Conservation (phyloP, 2,797 vertebrate species). For the Pyrocephalus nanus region DNA sequence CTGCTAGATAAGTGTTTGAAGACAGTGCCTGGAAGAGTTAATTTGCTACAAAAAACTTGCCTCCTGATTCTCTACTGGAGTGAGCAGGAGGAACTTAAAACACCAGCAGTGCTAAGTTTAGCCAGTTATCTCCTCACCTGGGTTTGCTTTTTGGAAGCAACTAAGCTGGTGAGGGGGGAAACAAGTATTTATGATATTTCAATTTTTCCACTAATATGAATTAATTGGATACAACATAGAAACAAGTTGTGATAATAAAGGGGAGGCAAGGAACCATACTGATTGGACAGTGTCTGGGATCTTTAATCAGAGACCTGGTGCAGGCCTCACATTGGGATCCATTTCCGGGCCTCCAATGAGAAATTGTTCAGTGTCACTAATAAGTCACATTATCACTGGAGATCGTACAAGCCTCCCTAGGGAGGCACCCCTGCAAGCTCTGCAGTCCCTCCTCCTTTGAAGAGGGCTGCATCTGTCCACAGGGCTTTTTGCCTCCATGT, state of each 20-base stretch:
- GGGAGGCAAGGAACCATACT: neutral
- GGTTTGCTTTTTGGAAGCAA: neutral
- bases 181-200: constrained; percentile 25
- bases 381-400: rapidly evolving
- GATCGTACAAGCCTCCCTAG: neutral
- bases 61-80: neutral
- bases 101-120: neutral
- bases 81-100: neutral
- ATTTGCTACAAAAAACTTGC: constrained; percentile 13
- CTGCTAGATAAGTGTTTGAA: neutral
- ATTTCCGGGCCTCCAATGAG: rapidly evolving
- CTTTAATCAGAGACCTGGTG: neutral
- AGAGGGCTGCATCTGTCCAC: rapidly evolving
- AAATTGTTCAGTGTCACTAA: neutral
- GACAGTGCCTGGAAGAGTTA: constrained; percentile 15
- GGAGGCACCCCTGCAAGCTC: neutral
- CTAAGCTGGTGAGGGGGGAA: neutral
- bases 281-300: neutral
- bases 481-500: neutral
- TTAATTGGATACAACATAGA: constrained; percentile 55
- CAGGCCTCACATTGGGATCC: rapidly evolving
- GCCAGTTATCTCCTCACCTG: neutral
- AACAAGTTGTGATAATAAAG: constrained; percentile 64
- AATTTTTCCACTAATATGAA: constrained; percentile 70
- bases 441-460: neutral